phyloP scores from a whole-genome alignment of 2,113 vertebrate genomes.

The Pimephales promelas region DNA sequence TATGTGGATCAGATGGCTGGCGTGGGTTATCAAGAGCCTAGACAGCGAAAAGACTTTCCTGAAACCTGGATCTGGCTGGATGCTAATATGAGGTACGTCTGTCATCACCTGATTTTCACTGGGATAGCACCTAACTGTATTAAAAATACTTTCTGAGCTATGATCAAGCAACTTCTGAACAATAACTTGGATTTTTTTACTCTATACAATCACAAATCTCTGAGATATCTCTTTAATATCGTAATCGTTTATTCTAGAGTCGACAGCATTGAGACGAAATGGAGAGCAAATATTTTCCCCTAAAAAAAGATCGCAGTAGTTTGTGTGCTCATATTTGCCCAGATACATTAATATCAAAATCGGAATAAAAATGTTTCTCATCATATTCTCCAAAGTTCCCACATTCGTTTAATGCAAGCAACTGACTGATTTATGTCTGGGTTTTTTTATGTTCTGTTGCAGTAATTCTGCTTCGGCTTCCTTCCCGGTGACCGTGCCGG shows the following conservation, averaged over 20 bases:
- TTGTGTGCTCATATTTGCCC: too few relatives aligned
- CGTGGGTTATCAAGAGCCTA: constrained; percentile 26
- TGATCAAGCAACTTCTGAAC: too few relatives aligned
- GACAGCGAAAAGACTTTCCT: constrained; percentile 80
- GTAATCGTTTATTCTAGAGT: not conserved
- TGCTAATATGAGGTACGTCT: constrained; percentile 75
- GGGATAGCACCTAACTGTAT: not conserved
- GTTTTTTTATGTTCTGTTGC: constrained; percentile 23
- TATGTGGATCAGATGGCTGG: too few relatives aligned
- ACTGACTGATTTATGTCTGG: not conserved
- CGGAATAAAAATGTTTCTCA: too few relatives aligned
- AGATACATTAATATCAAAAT: too few relatives aligned
- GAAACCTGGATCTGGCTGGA: constrained; percentile 95
- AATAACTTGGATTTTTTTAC: too few relatives aligned
- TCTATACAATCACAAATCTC: too few relatives aligned
- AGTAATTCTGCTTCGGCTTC: constrained; percentile 70
- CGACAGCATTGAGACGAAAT: not conserved
- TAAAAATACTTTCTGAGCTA: too few relatives aligned
- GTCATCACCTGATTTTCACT: not conserved
- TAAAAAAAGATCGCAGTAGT: too few relatives aligned
- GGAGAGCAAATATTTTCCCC: too few relatives aligned
- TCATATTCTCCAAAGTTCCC: too few relatives aligned
- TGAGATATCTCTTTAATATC: not conserved
- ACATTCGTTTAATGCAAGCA: not conserved
- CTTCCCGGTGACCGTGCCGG: constrained; percentile 78